phyloP scores from a whole-genome alignment of 2,113 vertebrate species.

The Bolborhynchus lineola region DNA sequence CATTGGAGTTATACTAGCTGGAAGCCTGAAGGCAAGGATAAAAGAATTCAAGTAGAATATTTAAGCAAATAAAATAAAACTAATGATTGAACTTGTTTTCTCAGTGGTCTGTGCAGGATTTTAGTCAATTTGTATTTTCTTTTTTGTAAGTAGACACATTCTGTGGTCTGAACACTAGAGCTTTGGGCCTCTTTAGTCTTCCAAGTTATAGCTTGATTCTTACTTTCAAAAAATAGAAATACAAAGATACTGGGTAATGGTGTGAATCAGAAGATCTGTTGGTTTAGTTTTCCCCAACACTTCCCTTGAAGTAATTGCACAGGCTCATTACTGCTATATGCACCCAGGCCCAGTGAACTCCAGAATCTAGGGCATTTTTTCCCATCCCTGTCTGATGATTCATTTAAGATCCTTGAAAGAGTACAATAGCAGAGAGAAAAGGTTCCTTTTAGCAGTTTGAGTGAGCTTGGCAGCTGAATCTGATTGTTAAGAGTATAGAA shows the following conservation, averaged over 20 bases:
- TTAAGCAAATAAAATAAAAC: not conserved
- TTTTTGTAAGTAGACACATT: not conserved
- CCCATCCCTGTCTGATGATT: not conserved
- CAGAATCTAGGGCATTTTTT: not conserved
- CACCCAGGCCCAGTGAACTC: not conserved
- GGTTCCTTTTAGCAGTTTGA: not conserved
- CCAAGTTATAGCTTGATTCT: not conserved
- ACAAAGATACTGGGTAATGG: not conserved
- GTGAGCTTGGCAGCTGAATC: not conserved
- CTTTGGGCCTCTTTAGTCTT: not conserved
- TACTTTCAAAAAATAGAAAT: not conserved
- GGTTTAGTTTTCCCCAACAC: not conserved
- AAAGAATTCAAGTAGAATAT: not conserved
- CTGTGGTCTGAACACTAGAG: not conserved
- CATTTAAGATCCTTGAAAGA: not conserved
- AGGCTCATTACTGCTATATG: not conserved
- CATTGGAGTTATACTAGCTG: not conserved
- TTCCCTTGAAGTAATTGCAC: not conserved
- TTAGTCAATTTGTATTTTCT: not conserved
- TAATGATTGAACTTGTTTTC: not conserved
- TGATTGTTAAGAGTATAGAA: not conserved
- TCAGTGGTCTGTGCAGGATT: not conserved
- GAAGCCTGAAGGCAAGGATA: not conserved
- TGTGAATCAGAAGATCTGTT: not conserved
- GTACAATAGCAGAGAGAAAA: not conserved